phyloP scores from a whole-genome alignment of 2,888 invertebrate genomes.

The Masnerella sp. region DNA sequence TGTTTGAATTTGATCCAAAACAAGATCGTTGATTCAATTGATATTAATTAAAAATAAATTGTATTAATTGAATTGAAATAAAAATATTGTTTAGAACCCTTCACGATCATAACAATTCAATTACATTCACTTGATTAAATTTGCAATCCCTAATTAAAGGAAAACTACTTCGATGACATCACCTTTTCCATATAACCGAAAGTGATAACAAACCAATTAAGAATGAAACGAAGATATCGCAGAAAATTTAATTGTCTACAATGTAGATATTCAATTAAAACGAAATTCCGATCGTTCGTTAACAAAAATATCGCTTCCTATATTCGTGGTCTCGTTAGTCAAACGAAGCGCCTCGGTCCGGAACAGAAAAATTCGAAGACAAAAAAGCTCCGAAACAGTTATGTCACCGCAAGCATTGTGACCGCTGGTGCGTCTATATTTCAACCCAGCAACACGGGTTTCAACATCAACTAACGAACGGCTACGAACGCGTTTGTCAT shows the following conservation, averaged over 20 bases:
- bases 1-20: too few relatives aligned
- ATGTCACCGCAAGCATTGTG: conserved; percentile 5
- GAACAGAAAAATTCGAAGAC: neutral
- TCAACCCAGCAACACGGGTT: neutral
- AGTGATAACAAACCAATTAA: neutral
- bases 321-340: neutral
- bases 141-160: neutral
- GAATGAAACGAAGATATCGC: neutral
- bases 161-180: neutral
- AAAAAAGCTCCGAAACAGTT: conserved; percentile 3
- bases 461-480: conserved; percentile 7
- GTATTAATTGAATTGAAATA: too few relatives aligned
- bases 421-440: neutral
- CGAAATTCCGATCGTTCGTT: conserved; percentile 4
- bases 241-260: neutral
- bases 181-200: neutral
- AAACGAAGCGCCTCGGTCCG: neutral
- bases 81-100: too few relatives aligned
- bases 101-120: neutral
- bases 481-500: neutral
- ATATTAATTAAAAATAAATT: too few relatives aligned
- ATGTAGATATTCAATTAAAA: neutral
- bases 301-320: neutral
- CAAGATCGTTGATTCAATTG: too few relatives aligned
- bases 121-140: neutral